phyloP scores from a whole-genome alignment of 2,888 invertebrate genomes.

The Polydesmus complanatus region DNA sequence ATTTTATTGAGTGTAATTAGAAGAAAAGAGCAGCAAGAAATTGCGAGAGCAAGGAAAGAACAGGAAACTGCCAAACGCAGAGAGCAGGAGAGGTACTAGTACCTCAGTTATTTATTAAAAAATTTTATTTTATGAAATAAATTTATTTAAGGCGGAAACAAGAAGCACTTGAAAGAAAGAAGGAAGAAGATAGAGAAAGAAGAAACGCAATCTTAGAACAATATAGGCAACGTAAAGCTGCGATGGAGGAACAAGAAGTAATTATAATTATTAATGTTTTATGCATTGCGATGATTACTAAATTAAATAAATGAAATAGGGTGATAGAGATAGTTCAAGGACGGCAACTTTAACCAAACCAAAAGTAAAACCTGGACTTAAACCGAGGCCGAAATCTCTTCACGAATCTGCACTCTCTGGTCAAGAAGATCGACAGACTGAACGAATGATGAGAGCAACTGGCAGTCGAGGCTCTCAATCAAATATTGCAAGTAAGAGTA shows the following conservation, averaged over 20 bases:
- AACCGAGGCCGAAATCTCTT: conserved; percentile 77
- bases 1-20: conserved; percentile 79
- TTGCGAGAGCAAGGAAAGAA: conserved; percentile 68
- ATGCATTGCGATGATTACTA: background rate
- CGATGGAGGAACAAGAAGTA: conserved; percentile 55
- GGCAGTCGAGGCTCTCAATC: conserved; percentile 68
- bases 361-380: conserved; percentile 18
- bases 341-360: conserved; percentile 21
- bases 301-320: background rate
- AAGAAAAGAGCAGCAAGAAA: conserved; percentile 80
- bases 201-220: conserved; percentile 79
- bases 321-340: conserved; percentile 8
- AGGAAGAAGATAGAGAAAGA: conserved; percentile 72
- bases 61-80: conserved; percentile 58
- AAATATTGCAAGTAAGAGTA: conserved; percentile 61
- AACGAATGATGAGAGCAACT: conserved; percentile 8
- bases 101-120: too few species aligned
- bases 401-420: conserved; percentile 42
- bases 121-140: background rate
- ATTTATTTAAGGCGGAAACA: conserved; percentile 42
- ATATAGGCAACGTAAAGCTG: conserved; percentile 79
- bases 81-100: conserved; percentile 59
- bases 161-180: conserved; percentile 50
- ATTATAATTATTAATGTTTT: background rate
- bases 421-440: conserved; percentile 13